A percentile compares a stretch with the other conserved stretches of the same genome.
phyloP scores from a whole-genome alignment of 1,140 invertebrate genomes.

The Archivesica marissinica region DNA sequence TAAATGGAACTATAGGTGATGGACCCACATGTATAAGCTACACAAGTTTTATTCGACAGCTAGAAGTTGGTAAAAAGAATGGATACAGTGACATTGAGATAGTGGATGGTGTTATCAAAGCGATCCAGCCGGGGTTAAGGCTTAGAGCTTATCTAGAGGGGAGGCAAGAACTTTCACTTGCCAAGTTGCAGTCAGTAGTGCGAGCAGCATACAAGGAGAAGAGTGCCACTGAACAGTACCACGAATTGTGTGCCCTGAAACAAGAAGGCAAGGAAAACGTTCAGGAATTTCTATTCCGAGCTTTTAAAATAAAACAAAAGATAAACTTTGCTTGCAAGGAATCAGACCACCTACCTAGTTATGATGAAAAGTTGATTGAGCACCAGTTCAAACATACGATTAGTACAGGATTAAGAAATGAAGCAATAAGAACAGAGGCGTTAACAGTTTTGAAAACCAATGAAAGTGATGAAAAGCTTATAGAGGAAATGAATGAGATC shows the following conservation, averaged over 20 bases:
- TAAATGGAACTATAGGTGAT: not conserved
- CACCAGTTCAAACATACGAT: slow-evolving; percentile 23
- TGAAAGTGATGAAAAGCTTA: not conserved
- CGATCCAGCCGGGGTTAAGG: not conserved
- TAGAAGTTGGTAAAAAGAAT: not conserved
- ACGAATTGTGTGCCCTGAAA: too few relatives aligned
- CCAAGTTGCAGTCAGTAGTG: slow-evolving; percentile 1
- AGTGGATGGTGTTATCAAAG: too few relatives aligned
- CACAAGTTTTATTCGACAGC: too few relatives aligned
- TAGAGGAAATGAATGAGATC: slow-evolving; percentile 5
- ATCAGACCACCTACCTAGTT: not conserved
- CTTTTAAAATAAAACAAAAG: too few relatives aligned
- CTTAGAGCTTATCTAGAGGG: slow-evolving; percentile 11
- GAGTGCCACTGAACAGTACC: too few relatives aligned
- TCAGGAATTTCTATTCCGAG: too few relatives aligned
- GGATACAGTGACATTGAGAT: too few relatives aligned
- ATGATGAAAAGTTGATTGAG: not conserved
- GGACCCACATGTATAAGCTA: too few relatives aligned
- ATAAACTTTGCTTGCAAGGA: too few relatives aligned
- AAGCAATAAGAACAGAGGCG: not conserved
- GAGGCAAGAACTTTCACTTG: not conserved
- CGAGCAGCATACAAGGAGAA: not conserved
- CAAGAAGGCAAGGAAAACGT: too few relatives aligned
- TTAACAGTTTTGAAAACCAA: not conserved
- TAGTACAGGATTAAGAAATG: not conserved